Conservation (phyloP, 2,113 vertebrate genomes). For the Bos taurus region ARS-UCD2.0 NC_037331.1:74139501-74140000, state of each 20-base stretch:
- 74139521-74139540: neutral
- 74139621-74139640: neutral
- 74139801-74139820: neutral
- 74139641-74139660: neutral
- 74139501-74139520: neutral
- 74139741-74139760: neutral
- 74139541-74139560: neutral
- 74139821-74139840: neutral
- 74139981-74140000: neutral
- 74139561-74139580: neutral
- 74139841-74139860: neutral
- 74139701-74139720: neutral
- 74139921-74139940: neutral
- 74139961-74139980: neutral
- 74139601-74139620: neutral
- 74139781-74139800: neutral
- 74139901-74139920: neutral
- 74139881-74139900: neutral
- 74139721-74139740: neutral
- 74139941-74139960: neutral
- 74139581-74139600: neutral
- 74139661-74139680: neutral
- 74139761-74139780: neutral
- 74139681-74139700: neutral
- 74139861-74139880: neutral